These are phyloP conservation scores for Philereme transversata DNA, from an alignment of 2,888 invertebrate species.

Conservation along the genomic window DNA sequence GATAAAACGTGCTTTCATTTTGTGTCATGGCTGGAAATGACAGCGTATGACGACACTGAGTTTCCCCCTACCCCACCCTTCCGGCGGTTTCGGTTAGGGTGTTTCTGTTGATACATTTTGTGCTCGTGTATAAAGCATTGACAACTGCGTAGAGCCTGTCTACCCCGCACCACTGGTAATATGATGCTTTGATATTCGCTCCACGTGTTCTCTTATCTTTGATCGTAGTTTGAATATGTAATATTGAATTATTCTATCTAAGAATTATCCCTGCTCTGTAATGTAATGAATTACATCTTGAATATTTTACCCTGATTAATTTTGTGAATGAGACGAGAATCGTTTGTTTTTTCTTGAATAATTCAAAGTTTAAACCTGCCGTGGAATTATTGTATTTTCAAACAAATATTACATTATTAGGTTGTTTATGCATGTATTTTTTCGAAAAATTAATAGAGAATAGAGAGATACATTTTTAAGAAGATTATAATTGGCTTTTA, in stretches of 20 bases:
- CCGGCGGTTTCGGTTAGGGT: conserved; percentile 23
- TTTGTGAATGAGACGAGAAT: conserved; percentile 44
- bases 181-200: conserved; percentile 29
- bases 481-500: conserved; percentile 39
- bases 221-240: conserved; percentile 25
- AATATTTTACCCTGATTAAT: conserved; percentile 43
- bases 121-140: conserved; percentile 52
- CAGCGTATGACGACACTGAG: conserved; percentile 60
- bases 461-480: conserved; percentile 42
- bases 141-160: conserved; percentile 39
- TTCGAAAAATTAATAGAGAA: conserved; percentile 3
- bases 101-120: conserved; percentile 40
- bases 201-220: conserved; percentile 28
- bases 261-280: conserved; percentile 18
- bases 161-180: conserved; percentile 11
- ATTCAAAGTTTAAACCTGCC: conserved; percentile 57
- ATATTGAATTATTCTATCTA: conserved; percentile 14
- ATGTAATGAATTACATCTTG: conserved; percentile 20
- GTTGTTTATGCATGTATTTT: conserved; percentile 6
- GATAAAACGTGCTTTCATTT: conserved; percentile 67
- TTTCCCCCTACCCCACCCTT: conserved; percentile 33
- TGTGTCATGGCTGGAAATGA: conserved; percentile 58
- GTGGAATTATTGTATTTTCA: conserved; percentile 55
- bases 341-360: conserved; percentile 56
- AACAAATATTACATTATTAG: conserved; percentile 41